Conservation (phyloP, 2,113 vertebrate species). For the Chlorocebus sabaeus region DNA sequence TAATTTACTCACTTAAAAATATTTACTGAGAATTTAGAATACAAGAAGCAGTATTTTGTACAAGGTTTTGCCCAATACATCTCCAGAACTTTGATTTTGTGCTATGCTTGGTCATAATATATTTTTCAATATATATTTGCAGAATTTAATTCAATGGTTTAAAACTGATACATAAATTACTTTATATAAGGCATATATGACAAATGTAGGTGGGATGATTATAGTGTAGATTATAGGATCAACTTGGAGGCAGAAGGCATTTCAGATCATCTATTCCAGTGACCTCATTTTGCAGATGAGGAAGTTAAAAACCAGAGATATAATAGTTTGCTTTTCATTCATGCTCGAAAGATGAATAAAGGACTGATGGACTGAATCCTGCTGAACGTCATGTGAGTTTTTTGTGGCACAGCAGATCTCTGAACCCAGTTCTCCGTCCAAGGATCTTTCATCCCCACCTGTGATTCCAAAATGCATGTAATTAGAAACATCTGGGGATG, state of each 20-base stretch:
- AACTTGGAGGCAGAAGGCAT: background rate
- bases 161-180: background rate
- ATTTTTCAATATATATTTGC: background rate
- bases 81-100: background rate
- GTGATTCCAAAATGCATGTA: background rate
- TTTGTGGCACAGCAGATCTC: background rate
- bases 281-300: background rate
- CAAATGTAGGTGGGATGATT: background rate
- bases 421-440: background rate
- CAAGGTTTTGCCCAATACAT: background rate
- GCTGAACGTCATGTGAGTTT: background rate
- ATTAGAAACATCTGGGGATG: background rate
- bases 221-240: background rate
- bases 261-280: background rate
- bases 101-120: background rate
- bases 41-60: background rate
- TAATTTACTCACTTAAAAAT: background rate
- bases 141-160: conserved; percentile 8
- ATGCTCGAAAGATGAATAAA: background rate
- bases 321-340: background rate
- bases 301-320: background rate
- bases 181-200: background rate
- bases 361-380: background rate
- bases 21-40: background rate
- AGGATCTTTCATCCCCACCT: background rate